Base-by-base conservation (phyloP, 2,888 invertebrate species). In the Schrankia costaestrigalis region DNA sequence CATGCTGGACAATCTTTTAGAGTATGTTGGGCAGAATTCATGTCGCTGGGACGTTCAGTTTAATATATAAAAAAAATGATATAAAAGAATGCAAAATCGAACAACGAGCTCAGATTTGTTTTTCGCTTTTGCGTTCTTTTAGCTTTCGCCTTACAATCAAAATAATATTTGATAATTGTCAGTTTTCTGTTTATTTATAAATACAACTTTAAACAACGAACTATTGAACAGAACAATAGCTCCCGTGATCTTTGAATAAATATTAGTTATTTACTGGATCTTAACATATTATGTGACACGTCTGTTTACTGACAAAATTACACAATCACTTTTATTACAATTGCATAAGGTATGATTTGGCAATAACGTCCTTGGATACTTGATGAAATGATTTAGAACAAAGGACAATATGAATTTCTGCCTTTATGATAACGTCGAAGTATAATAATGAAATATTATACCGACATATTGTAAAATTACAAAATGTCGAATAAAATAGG, bases 201-300 rank as follows among this genome's bases (percentile, higher is more conserved):
- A n/a, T 26, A 13, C 18, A 21, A 48, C 28, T 27, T 53, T 42
- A 38, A 42, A 28, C 14, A 10, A 11, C 14, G 24, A 54, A 48
- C 48, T 52, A 52, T 32, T 35, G 31, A 37, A 32, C 34, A 19
- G 33, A 36, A 48, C 36, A 49, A 36, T 35, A 43, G 35, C 34
- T 34, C 21, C 5, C 10, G 11, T 5, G 39, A 53, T 40, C 49
- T 15, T 25, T 27, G 18, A 26, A 28, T 32, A 51, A 50, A 50
- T 26, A 50, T 14, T 15, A 31, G 26, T 14, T 35, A 35, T 37
- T 24, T 31, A 31, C 17, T 3, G n/a, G 3, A 19, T 19, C n/a
- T 14, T 7, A n/a, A n/a, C n/a, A n/a, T n/a, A n/a, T n/a, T n/a
- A 3, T 13, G 21, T 3, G 3, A 22, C 14, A 22, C 11, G 15